phyloP scores from a whole-genome alignment of 2,113 vertebrate species.

The Scomber scombrus region DNA sequence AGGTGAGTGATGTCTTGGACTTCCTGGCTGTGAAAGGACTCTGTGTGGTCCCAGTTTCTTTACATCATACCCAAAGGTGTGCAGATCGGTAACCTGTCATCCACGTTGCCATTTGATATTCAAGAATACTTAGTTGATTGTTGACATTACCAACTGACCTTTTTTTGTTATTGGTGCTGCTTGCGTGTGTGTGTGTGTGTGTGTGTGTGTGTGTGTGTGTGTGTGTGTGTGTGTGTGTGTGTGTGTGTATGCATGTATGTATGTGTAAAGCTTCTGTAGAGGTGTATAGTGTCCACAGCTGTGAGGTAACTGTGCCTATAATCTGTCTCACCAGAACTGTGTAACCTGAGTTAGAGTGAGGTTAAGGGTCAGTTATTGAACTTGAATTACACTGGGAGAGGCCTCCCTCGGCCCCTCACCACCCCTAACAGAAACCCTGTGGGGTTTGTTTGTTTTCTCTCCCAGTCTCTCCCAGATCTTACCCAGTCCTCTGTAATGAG shows the following conservation, averaged over 20 bases:
- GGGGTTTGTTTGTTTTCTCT: conserved; percentile 84
- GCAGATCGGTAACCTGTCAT: conserved; percentile 68
- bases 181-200: conserved; percentile 7
- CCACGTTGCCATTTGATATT: conserved; percentile 73
- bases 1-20: conserved; percentile 75
- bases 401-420: conserved; percentile 66
- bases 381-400: conserved; percentile 82
- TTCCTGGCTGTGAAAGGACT: conserved; percentile 78
- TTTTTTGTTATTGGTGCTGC: conserved; percentile 66
- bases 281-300: conserved; percentile 77
- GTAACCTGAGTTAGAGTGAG: conserved; percentile 78
- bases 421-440: conserved; percentile 70
- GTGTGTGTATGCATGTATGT: conserved; percentile 16
- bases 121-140: conserved; percentile 69
- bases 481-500: conserved; percentile 80
- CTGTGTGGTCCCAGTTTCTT: conserved; percentile 82
- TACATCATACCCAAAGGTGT: conserved; percentile 74
- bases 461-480: conserved; percentile 78
- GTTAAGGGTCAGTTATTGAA: conserved; percentile 83
- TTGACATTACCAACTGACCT: conserved; percentile 81
- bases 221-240: conserved; percentile 30
- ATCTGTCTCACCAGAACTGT: conserved; percentile 76
- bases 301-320: conserved; percentile 78
- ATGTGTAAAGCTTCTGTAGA: conserved; percentile 67
- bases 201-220: conserved; percentile 1